Base-by-base conservation (phyloP, 2,113 vertebrate species). In the Ameiurus melas region DNA sequence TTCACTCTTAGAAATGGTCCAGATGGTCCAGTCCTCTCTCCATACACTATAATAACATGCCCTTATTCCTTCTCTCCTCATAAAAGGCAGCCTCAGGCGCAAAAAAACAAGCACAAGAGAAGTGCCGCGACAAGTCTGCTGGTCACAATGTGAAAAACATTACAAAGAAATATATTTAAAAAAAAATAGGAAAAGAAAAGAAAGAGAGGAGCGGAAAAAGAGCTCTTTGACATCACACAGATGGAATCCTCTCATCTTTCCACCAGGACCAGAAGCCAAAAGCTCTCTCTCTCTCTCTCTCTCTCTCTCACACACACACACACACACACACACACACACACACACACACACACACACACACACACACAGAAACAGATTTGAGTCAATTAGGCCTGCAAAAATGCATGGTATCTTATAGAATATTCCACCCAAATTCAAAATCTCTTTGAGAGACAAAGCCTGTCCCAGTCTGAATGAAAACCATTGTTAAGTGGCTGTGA, bases 91-190 rank as follows among this genome's bases (percentile, higher is more conserved):
- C 84, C 85, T 73, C 68, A 51, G 55, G 68, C 79, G 64, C 71
- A 9, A 92, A 93, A 92, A 89, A 93, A 94, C 91, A 94, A 91
- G 92, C 92, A 93, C 93, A 94, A 91, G 92, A 86, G 88, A 89
- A 86, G 79, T 39, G 86, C 89, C 89, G 89, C 92, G 93, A 95
- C 90, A 95, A 95, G 94, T 93, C 87, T 88, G 89, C 83, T 86
- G 93, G 94, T 94, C 93, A 93, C 89, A 95, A 94, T 93, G 92
- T 93, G 92, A 94, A 93, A 95, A 91, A 94, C 86, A 93, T 90
- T 88, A 89, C 16, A 51, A 47, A 57, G 58, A 87, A 75, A 68
- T 51, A 43, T 0, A 43, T 43, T 0, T 5, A 43, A 43, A 47
- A 39, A 71, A 47, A 84, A 78, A 82, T 60, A 33, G 68, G 33